phyloP scores from a whole-genome alignment of 2,797 vertebrate genomes.

The Enoplosus armatus region DNA sequence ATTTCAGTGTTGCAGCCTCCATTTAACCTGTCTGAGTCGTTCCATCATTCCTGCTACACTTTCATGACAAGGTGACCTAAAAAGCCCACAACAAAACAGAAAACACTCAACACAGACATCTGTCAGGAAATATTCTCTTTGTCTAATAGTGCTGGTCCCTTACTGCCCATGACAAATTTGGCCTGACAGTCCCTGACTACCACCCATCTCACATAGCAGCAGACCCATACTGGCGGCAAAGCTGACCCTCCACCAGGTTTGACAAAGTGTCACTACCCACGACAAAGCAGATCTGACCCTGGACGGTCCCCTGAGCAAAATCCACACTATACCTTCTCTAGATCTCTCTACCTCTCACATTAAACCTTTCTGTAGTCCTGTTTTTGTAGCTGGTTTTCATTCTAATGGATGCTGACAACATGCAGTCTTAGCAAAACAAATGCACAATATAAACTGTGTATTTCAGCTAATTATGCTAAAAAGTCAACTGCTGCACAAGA shows the following conservation, averaged over 20 bases:
- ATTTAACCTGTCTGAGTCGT: conserved; percentile 47
- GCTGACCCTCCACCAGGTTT: conserved; percentile 24
- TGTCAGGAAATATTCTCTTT: conserved; percentile 66
- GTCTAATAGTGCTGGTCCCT: conserved; percentile 43
- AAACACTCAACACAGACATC: conserved; percentile 57
- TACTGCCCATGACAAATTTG: conserved; percentile 53
- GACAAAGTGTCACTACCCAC: conserved; percentile 13
- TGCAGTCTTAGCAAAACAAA: background rate
- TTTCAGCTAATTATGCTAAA: conserved; percentile 11
- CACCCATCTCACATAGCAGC: conserved; percentile 15
- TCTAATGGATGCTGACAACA: no score
- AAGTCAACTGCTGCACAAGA: background rate
- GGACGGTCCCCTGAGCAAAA: background rate
- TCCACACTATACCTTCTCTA: background rate
- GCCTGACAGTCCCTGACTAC: conserved; percentile 34
- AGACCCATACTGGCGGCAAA: conserved; percentile 11
- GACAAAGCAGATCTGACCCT: background rate
- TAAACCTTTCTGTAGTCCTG: no score
- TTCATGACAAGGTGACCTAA: conserved; percentile 71
- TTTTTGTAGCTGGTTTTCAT: no score
- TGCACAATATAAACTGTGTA: background rate
- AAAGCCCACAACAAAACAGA: conserved; percentile 59
- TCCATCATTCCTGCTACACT: conserved; percentile 43
- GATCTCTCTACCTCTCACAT: background rate
- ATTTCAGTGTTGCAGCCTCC: conserved; percentile 10